Evolutionary conservation across 2,113 vertebrate species (phyloP).

Genomic region (Acrocephalus arundinaceus): DNA sequence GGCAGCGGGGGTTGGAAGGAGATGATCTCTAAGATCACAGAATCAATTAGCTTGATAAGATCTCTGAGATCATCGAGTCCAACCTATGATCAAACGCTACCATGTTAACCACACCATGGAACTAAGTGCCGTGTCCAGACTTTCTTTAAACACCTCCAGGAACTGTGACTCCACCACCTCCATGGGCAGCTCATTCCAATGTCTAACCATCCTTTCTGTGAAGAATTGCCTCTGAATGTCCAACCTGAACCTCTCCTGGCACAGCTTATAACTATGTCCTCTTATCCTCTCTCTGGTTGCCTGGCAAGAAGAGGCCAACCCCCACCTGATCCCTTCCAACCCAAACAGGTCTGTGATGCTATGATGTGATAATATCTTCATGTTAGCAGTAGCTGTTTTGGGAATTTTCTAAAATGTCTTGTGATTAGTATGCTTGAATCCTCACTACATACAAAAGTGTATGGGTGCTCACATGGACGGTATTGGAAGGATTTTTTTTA

Average conservation of each 20-base stretch:
- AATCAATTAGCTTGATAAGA: not conserved
- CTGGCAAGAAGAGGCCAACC: not conserved
- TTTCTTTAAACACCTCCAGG: not conserved
- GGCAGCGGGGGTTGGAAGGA: accelerated
- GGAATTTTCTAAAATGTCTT: not conserved
- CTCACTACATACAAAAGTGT: too few species aligned
- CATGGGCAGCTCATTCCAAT: not conserved
- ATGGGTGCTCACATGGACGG: accelerated
- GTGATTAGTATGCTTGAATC: not conserved
- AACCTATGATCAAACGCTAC: not conserved
- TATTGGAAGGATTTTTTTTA: not conserved
- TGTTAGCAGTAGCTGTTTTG: not conserved
- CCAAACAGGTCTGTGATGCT: not conserved
- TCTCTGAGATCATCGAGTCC: not conserved
- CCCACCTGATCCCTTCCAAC: not conserved
- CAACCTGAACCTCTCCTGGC: not conserved
- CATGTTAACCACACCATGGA: not conserved
- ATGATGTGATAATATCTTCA: not conserved
- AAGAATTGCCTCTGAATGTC: not conserved
- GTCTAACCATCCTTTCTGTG: not conserved
- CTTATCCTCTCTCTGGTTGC: not conserved
- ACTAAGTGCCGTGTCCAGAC: not conserved
- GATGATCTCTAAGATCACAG: not conserved
- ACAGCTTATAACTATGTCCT: not conserved
- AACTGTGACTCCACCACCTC: not conserved